A percentile compares a stretch with the other conserved stretches of the same genome.
These are phyloP conservation scores for Drosophila borealis DNA, from an alignment of 2,888 invertebrate genomes.

Conservation along the genomic window DNA sequence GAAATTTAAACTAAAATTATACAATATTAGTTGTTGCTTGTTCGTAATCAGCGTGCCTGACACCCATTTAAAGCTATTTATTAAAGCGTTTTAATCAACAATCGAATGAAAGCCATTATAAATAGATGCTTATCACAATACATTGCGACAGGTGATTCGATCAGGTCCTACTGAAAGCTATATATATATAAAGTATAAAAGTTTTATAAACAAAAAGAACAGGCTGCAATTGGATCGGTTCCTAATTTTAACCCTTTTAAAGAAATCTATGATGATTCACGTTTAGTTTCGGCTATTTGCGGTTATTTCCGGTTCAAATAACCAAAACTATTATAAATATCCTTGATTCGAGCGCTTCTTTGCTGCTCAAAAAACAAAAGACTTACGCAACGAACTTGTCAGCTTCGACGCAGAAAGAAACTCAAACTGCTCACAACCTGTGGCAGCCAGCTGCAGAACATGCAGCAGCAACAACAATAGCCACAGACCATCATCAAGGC, in stretches of 20 bases:
- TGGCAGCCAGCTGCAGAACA: conserved; percentile 13
- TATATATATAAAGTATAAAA: background rate
- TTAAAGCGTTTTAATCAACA: conserved; percentile 18
- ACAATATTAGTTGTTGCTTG: conserved; percentile 25
- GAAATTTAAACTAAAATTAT: conserved; percentile 29
- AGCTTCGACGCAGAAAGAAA: conserved; percentile 8
- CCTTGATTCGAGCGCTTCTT: background rate
- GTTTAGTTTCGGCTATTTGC: too few species aligned
- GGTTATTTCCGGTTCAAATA: too few species aligned
- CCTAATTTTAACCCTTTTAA: too few species aligned
- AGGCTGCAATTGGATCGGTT: background rate
- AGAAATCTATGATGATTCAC: too few species aligned
- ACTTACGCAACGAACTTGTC: conserved; percentile 49
- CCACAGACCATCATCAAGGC: conserved; percentile 21
- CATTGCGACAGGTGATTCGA: conserved; percentile 19
- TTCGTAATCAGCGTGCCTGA: conserved; percentile 51
- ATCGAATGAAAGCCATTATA: conserved; percentile 11
- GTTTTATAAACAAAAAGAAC: background rate
- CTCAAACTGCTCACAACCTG: background rate
- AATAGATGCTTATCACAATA: conserved; percentile 27
- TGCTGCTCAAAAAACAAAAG: conserved; percentile 18
- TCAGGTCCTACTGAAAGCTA: too few species aligned
- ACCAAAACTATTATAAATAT: background rate
- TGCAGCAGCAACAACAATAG: conserved; percentile 9
- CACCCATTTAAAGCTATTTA: conserved; percentile 41